Base-by-base conservation (phyloP, 2,113 vertebrate genomes). In the Myodes glareolus region DNA sequence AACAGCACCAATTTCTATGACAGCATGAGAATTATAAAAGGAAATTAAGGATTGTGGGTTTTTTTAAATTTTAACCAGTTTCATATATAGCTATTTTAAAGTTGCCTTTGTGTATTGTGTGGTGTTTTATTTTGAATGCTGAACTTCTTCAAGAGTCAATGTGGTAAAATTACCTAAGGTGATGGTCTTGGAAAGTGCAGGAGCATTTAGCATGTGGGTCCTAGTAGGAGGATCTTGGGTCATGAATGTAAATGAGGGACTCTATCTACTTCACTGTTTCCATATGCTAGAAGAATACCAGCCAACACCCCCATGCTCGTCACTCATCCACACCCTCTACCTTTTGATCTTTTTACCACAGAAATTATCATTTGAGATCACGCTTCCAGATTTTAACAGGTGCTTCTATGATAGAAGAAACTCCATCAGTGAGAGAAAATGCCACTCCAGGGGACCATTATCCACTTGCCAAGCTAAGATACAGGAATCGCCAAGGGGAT, bases 401-500 rank as follows among this genome's bases (percentile, higher is more conserved):
- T 97, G 36, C 10, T 45, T 42, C 97, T 78, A 63, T 96, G 75
- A 82, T 4, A 84, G 80, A 96, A 90, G 52, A 73, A 94, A 73
- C 36, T 91, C 86, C 85, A 55, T 77, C 94, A 90, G 29, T 8
- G 29, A 77, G 65, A 76, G 55, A 33, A 29, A 89, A 97, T 94
- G 2, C 73, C 94, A 42, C 88, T 77, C 94, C 55, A 84, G 81
- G 92, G 91, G 33, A 91, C 0, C 94, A 55, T 92, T 73, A 95
- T 87, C 39, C 73, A 80, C n/a, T 77, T 95, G 84, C 19, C 76
- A 97, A 72, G 19, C 14, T 95, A 97, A 63, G 76, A 95, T 29
- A 75, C 45, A 50, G 3, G 11, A 9, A 65, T 82, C 31, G 90
- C 94, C 39, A 88, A 98, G 39, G 84, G 7, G 72, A 12, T 77